Evolutionary conservation across 2,888 invertebrate genomes (phyloP).

Genomic region (Lamellibrachia columna): DNA sequence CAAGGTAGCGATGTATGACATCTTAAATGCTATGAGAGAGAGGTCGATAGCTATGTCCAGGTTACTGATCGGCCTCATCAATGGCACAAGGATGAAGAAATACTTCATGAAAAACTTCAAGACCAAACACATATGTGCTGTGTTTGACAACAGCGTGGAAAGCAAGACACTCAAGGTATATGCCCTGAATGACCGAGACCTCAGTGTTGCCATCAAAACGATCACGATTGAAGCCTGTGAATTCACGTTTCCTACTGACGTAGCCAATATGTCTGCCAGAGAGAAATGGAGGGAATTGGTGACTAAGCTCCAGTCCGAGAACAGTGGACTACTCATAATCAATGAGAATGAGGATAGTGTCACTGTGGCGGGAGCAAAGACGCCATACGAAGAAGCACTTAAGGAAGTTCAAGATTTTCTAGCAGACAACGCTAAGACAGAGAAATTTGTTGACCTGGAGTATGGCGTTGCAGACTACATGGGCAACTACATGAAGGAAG

Average conservation of each 20-base stretch:
- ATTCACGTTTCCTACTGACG: neutral
- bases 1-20: neutral
- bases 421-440: slow-evolving; percentile 13
- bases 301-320: no score
- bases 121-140: neutral
- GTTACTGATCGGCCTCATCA: neutral
- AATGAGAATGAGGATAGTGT: neutral
- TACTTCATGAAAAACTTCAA: neutral
- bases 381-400: neutral
- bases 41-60: neutral
- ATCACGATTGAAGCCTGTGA: neutral
- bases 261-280: neutral
- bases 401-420: slow-evolving; percentile 23
- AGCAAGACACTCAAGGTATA: neutral
- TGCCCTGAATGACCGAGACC: neutral
- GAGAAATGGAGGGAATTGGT: neutral
- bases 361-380: neutral
- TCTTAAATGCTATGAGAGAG: neutral
- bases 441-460: slow-evolving; percentile 22
- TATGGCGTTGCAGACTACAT: slow-evolving; percentile 17
- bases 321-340: neutral
- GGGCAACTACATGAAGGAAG: neutral
- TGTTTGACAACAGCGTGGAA: neutral
- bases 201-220: neutral
- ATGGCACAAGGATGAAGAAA: neutral